Percentiles rank a stretch among this genome's conserved stretches.
Conservation (phyloP, 1,140 invertebrate genomes). For the Sarcophaga bullata region DNA sequence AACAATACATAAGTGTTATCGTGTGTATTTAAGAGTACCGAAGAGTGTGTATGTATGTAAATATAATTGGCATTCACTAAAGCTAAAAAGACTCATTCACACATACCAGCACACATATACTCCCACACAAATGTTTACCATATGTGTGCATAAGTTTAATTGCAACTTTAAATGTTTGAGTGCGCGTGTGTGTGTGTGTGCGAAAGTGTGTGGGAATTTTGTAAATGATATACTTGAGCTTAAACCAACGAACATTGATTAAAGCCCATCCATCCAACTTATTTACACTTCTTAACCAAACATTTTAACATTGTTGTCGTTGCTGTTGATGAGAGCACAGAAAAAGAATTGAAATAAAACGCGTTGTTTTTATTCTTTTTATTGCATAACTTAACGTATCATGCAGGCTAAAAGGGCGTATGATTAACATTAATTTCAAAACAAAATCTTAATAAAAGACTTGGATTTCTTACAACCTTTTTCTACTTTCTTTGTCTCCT, state of each 20-base stretch:
- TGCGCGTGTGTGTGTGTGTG: not conserved
- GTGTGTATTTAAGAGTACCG: too few species aligned
- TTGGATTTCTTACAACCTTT: not conserved
- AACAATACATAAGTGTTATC: too few species aligned
- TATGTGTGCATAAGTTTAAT: not conserved
- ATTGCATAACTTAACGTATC: too few species aligned
- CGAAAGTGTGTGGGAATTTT: too few species aligned
- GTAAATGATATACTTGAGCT: conserved; percentile 18
- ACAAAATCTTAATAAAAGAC: conserved; percentile 8
- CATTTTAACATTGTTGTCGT: not conserved
- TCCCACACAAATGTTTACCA: not conserved
- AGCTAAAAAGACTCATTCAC: not conserved
- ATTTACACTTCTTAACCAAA: conserved; percentile 18
- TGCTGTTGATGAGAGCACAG: not conserved
- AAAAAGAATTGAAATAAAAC: not conserved
- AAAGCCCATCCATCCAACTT: conserved; percentile 21
- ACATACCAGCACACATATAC: not conserved
- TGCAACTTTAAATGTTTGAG: not conserved
- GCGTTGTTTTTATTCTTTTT: not conserved
- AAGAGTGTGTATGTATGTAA: too few species aligned
- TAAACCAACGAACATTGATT: conserved; percentile 29
- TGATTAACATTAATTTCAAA: conserved; percentile 16
- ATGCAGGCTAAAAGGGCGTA: not conserved
- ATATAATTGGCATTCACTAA: not conserved
- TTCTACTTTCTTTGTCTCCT: too few species aligned